Evolutionary conservation across 2,888 invertebrate genomes (phyloP), one percentile per base, ranked within the genome.

Genomic region (Charanyca ferruginea): DNA sequence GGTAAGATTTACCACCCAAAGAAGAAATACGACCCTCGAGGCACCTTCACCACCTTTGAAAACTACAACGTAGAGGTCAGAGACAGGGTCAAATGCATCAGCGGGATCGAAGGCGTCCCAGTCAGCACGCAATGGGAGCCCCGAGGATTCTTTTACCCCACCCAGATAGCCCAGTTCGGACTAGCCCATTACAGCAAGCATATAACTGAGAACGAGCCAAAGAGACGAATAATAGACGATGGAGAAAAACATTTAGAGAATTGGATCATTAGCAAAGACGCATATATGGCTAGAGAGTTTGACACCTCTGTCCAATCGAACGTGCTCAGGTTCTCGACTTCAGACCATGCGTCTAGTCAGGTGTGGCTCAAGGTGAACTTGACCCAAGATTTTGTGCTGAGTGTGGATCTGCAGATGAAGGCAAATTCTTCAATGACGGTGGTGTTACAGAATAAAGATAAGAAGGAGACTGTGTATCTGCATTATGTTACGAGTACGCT

Each of bases 91-190:
- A 99, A 99, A 91, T 99, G 99, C 91, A 98, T 99, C 83, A 99
- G 98, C 91, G 99, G 98, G 0, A 97, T 97, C 16, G 98, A 99
- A 87, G 99, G 99, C 85, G 99, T 99, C 18, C 99, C 99, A 0
- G 97, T 99, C 60, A 98, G 98, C n/a, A 98, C 98, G 0, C 99
- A 99, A 89, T 99, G 99, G 99, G 98, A 99, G 84, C 97, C 98
- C 41, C 97, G 97, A 73, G 99, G 99, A 0, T 99, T 99, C 92
- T 99, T 97, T 92, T 99, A 99, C 94, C 99, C 99, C 0, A 99
- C 99, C 1, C 99, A 99, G 95, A 99, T 99, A 79, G 99, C 99
- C 7, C 99, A 99, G 91, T 99, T 98, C 91, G 99, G 99, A 0
- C 93, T 99, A 64, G 98, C 99, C 11, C 99, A 99, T 93, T 99